Conservation (phyloP, 1,140 invertebrate species). For the Nasonia longicornis region DNA sequence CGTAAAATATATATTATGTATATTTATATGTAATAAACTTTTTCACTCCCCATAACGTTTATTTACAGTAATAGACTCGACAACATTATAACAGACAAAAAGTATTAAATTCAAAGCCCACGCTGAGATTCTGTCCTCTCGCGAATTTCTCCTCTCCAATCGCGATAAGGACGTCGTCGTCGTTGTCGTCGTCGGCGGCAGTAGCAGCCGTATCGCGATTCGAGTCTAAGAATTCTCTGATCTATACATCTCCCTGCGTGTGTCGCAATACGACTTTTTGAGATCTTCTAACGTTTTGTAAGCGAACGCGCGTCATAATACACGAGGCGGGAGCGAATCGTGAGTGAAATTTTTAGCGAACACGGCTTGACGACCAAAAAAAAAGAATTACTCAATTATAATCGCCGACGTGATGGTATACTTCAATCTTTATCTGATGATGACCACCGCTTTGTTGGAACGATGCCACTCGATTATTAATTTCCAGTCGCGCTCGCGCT, state of each 20-base stretch:
- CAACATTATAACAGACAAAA: background rate
- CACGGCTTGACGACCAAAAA: background rate
- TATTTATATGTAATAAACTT: background rate
- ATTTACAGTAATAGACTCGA: background rate
- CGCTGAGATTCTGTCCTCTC: background rate
- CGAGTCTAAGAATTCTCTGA: conserved; percentile 37
- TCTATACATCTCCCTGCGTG: conserved; percentile 37
- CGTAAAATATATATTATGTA: background rate
- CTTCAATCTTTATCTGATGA: background rate
- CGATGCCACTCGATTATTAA: background rate
- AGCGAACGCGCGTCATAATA: conserved; percentile 21
- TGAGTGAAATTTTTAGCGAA: conserved; percentile 18
- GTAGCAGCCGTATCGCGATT: conserved; percentile 25
- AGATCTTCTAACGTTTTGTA: conserved; percentile 46
- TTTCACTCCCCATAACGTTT: conserved; percentile 14
- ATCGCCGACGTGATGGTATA: background rate
- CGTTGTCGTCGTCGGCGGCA: background rate
- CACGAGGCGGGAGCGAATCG: conserved; percentile 15
- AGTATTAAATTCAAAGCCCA: background rate
- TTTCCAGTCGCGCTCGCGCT: background rate
- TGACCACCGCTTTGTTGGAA: background rate
- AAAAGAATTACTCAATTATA: background rate
- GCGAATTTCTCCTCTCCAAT: conserved; percentile 33
- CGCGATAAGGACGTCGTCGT: conserved; percentile 21
- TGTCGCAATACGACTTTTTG: conserved; percentile 43